These are phyloP conservation scores for Autographa gamma DNA, from an alignment of 2,888 invertebrate genomes.

Conservation along the genomic window DNA sequence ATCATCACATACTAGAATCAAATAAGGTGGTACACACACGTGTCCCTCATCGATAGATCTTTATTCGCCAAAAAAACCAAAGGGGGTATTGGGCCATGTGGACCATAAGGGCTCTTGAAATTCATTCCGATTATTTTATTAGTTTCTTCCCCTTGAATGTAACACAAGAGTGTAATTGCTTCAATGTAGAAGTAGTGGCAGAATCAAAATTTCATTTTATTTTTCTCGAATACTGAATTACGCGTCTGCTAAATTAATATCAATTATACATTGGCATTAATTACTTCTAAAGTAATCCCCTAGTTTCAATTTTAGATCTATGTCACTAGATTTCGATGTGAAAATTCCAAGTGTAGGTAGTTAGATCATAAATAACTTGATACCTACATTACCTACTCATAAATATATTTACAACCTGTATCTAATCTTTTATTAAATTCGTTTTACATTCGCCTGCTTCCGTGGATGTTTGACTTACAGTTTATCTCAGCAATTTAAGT, in stretches of 20 bases:
- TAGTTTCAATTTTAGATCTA: conserved; percentile 11
- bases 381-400: not conserved
- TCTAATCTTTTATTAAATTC: not conserved
- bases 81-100: too few relatives aligned
- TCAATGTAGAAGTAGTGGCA: too few relatives aligned
- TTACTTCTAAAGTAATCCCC: too few relatives aligned
- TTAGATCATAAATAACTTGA: conserved; percentile 9
- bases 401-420: conserved; percentile 3
- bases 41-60: not conserved
- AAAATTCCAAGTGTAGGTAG: not conserved
- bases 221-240: too few relatives aligned
- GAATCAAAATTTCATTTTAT: too few relatives aligned
- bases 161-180: too few relatives aligned
- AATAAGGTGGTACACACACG: conserved; percentile 22
- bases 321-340: not conserved
- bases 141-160: too few relatives aligned
- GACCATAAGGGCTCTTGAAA: too few relatives aligned
- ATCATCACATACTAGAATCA: conserved; percentile 23
- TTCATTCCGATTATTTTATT: too few relatives aligned
- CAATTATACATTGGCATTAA: too few relatives aligned
- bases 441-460: not conserved
- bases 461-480: not conserved
- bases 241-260: too few relatives aligned
- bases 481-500: not conserved
- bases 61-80: too few relatives aligned